Evolutionary conservation across 2,888 invertebrate genomes (phyloP), one percentile per base, ranked within the genome.

Genomic region (Esperia sulphurella): DNA sequence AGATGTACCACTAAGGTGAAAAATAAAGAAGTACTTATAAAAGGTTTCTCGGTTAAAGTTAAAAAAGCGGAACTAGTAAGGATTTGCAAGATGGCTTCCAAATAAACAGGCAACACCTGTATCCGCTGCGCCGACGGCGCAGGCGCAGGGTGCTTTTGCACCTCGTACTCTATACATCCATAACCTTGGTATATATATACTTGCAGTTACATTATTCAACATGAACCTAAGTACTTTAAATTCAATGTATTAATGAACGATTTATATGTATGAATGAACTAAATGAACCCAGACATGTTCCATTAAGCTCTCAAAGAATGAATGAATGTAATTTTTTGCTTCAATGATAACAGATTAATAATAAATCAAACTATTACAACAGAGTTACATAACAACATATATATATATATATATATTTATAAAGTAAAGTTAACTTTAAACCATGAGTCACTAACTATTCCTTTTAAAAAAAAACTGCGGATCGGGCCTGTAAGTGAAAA

Each of bases 41-140:
- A 69, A 63, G 63, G 61, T 63, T 68, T 64, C 64, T 42, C 10
- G 8, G 12, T 49, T 55, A 68, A 67, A 58, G 52, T 52, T 44
- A 55, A 68, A 71, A 74, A 72, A 65, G 55, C 52, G 53, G 60
- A 62, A 54, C 51, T 53, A 62, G 66, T 58, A 66, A 60, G 66
- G 74, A 74, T 76, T 80, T 71, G 68, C 68, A 71, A 73, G 64
- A 71, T 73, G 72, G 72, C 68, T 62, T 57, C 67, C 61, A 64
- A 66, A 64, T 65, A 64, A 59, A 65, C 54, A 57, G 52, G 48
- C 53, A 69, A 68, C 84, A 84, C 80, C 84, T 85, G 85, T 84
- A 83, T 84, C 84, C 83, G 79, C 64, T 69, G 63, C 53, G 55
- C 52, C 49, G 51, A 8, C 13, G 31, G 10, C 4, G 3, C 9